phyloP scores from a whole-genome alignment of 2,797 vertebrate species.

The Tokudaia tokunoshimensis region DNA sequence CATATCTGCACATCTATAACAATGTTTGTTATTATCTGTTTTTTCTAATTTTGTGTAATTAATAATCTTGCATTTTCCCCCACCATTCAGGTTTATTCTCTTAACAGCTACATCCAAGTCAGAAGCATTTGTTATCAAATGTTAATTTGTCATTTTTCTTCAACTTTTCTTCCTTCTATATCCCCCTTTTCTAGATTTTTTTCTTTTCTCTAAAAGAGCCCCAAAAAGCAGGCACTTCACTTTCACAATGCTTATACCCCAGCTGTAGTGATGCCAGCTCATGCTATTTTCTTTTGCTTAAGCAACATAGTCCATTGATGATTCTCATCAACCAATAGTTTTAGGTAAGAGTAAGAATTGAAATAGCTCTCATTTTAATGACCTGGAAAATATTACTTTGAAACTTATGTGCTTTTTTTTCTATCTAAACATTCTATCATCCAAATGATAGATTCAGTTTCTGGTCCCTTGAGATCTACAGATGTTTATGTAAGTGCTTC shows the following conservation, averaged over 20 bases:
- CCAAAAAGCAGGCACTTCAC: not conserved
- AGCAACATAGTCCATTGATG: not conserved
- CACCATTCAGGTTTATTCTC: constrained; percentile 17
- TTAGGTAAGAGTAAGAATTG: not conserved
- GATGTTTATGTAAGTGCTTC: not conserved
- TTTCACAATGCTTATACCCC: not conserved
- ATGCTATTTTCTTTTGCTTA: not conserved
- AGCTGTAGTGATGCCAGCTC: not conserved
- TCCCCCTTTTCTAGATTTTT: not conserved
- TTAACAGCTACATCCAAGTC: not conserved
- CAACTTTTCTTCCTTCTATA: not conserved
- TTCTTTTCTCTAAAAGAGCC: not conserved
- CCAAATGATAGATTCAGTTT: not conserved
- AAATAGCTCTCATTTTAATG: constrained; percentile 17
- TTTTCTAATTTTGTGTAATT: constrained; percentile 12
- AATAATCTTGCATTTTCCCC: not conserved
- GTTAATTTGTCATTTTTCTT: not conserved
- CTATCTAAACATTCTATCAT: not conserved
- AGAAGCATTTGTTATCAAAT: not conserved
- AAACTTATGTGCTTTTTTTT: not conserved
- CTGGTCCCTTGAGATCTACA: not conserved
- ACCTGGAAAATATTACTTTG: not conserved
- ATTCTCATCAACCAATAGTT: not conserved
- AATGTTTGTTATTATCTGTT: not conserved
- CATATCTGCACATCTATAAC: not conserved